phyloP scores from a whole-genome alignment of 2,888 invertebrate genomes.

The Unio delphinus region DNA sequence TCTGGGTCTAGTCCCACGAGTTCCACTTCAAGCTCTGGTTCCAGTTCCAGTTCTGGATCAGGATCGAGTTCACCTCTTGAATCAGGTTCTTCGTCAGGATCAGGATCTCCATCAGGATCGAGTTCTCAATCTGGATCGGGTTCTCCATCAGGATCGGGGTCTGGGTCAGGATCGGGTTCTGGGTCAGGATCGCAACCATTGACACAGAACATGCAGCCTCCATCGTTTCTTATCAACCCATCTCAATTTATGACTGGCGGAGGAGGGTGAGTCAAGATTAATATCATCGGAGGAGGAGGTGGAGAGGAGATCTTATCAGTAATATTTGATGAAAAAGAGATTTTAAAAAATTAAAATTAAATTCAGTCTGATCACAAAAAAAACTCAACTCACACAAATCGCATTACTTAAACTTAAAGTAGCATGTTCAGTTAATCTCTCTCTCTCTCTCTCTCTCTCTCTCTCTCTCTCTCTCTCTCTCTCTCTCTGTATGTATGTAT shows the following conservation, averaged over 20 bases:
- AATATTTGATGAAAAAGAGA: too few relatives aligned
- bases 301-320: too few relatives aligned
- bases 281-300: too few relatives aligned
- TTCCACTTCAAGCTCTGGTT: neutral
- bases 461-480: too few relatives aligned
- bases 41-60: constrained; percentile 2
- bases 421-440: too few relatives aligned
- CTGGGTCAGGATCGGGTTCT: constrained; percentile 10
- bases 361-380: too few relatives aligned
- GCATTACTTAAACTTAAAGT: too few relatives aligned
- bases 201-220: constrained; percentile 41
- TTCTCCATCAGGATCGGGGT: constrained; percentile 2
- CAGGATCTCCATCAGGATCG: neutral
- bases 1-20: neutral
- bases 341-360: too few relatives aligned
- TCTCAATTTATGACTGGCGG: constrained; percentile 32
- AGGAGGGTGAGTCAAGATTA: too few relatives aligned
- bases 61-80: constrained; percentile 1
- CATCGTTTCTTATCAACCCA: constrained; percentile 35
- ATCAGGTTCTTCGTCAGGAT: neutral
- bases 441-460: too few relatives aligned
- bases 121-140: neutral
- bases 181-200: constrained; percentile 14
- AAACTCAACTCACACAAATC: too few relatives aligned
- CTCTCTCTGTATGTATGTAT: too few relatives aligned